A percentile compares a stretch with the other conserved stretches of the same genome.
phyloP scores from a whole-genome alignment of 35 echinoderm and acorn worm genomes.

The Heliocidaris tuberculata region DNA sequence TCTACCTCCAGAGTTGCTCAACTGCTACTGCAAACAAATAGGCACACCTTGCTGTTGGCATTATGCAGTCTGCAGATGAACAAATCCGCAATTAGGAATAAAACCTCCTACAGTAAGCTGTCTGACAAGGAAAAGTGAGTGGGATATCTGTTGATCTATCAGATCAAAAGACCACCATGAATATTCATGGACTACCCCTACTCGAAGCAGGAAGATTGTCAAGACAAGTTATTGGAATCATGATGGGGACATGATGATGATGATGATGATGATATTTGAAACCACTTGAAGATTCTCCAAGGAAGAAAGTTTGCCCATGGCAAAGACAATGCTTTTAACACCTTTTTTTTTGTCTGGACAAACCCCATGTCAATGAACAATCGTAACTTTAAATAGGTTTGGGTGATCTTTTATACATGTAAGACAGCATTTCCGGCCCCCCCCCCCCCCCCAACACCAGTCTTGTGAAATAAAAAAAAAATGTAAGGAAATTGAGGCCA shows the following conservation, averaged over 20 bases:
- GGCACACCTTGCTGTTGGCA: neutral
- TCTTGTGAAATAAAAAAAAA: too few species aligned
- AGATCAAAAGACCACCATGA: neutral
- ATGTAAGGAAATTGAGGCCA: too few species aligned
- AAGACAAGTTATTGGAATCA: neutral
- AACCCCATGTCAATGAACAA: neutral
- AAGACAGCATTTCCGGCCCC: neutral
- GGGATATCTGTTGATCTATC: neutral
- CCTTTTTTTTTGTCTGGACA: too few species aligned
- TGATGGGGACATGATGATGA: neutral
- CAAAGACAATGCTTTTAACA: neutral
- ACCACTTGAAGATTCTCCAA: neutral
- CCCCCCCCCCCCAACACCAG: neutral
- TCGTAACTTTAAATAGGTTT: neutral
- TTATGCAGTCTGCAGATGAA: neutral
- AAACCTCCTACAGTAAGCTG: neutral
- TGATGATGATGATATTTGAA: too few species aligned
- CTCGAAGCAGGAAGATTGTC: neutral
- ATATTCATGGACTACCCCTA: neutral
- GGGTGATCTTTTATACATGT: neutral
- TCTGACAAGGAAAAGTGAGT: neutral
- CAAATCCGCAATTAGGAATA: conserved; percentile 6
- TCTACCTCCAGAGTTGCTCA: neutral
- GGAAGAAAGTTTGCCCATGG: neutral
- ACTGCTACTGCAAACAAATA: neutral